Evolutionary conservation across 2,113 vertebrate genomes (phyloP).

Genomic region (Fregetta grallaria): DNA sequence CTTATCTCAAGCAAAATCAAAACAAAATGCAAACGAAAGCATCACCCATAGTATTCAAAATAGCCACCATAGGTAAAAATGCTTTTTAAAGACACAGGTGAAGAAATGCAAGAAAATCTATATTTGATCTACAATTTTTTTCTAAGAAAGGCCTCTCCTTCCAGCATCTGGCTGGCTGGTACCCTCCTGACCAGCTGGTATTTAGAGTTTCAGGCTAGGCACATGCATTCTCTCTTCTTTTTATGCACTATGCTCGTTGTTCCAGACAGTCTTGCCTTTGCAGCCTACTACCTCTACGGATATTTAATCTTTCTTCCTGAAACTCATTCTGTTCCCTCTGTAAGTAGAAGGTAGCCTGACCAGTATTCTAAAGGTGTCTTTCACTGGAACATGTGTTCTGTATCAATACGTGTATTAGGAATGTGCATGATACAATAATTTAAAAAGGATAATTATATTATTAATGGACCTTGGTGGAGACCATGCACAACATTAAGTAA

Average conservation of each 20-base stretch:
- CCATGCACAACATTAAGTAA: not conserved
- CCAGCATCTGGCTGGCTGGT: not conserved
- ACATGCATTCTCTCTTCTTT: not conserved
- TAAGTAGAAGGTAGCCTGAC: not conserved
- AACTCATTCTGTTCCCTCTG: not conserved
- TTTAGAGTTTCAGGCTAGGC: not conserved
- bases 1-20: not conserved
- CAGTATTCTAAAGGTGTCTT: not conserved
- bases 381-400: not conserved
- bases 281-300: not conserved
- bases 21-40: not conserved
- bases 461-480: not conserved
- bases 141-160: not conserved
- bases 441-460: not conserved
- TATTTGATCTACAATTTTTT: not conserved
- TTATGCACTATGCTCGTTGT: not conserved
- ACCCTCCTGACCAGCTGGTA: not conserved
- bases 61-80: not conserved
- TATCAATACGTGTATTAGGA: not conserved
- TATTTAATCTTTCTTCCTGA: not conserved
- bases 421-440: fast-evolving
- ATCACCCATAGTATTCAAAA: not conserved
- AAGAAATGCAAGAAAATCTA: not conserved
- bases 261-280: not conserved
- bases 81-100: not conserved